Evolutionary conservation across 2,888 invertebrate species (phyloP), one percentile per base, ranked within the genome.

Genomic region (Leptodirus hochenwartii): DNA sequence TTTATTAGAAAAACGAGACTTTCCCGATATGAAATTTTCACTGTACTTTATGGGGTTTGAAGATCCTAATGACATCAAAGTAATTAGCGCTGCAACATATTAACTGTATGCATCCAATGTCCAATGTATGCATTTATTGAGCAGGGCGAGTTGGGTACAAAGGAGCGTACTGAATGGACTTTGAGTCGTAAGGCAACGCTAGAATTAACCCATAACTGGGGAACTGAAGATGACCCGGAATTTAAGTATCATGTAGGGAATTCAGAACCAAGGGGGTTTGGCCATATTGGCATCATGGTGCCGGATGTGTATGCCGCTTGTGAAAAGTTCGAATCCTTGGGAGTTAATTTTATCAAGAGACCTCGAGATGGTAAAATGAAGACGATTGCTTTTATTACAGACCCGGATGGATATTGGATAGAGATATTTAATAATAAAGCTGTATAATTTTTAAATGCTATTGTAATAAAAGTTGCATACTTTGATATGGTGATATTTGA

Each of bases 321-420:
- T 50, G 74, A 76, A 43, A 50, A 61, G 43, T 93, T 95, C 49
- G 85, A 90, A 47, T 62, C 76, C 39, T 61, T 76, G 32, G 81
- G 79, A 1, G 90, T 91, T 4, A 75, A 80, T 36, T 95, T 91
- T 53, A 65, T 88, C 2, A 95, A 93, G 51, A 75, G 69, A 39
- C 90, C 88, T 0, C 71, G 79, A 44, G 91, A 87, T 43, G 88
- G 88, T 1, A 84, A 80, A 50, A 90, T 91, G 87, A 88, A 81
- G 52, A 87, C 87, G 0, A 58, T 93, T 26, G 93, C 91, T 2
- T 93, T 93, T 51, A 85, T 93, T 34, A 79, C 85, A 43, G 93
- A 93, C 52, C 93, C 93, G 0, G 93, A 93, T 51, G 91, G 88
- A 16, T 93, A 93, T 50, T 90, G 90, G 90, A 90, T 93, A 45